These are phyloP conservation scores for Brachyalestes nurse DNA, from an alignment of 2,797 vertebrate genomes.

Conservation along the genomic window DNA sequence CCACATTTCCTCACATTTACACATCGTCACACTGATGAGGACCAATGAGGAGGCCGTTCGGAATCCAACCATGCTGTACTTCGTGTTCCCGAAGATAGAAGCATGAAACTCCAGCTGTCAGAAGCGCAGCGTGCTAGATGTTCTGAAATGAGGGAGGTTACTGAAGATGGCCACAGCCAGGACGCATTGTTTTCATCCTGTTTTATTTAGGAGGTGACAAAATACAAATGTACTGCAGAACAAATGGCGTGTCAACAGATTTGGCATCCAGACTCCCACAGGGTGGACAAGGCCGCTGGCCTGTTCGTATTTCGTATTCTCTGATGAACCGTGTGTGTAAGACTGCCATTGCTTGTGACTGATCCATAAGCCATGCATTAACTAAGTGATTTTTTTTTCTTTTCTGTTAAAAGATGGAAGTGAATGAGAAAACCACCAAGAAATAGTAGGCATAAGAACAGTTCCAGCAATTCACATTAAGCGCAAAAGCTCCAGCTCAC, in stretches of 20 bases:
- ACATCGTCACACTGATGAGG: not conserved
- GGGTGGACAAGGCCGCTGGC: slow-evolving; percentile 12
- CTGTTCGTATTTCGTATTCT: not conserved
- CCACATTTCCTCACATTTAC: not conserved
- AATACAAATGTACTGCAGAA: slow-evolving; percentile 38
- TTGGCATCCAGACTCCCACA: slow-evolving; percentile 30
- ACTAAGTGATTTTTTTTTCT: slow-evolving; percentile 21
- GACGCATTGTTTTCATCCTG: slow-evolving; percentile 12
- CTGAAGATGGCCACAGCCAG: slow-evolving; percentile 51
- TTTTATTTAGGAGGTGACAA: slow-evolving; percentile 43
- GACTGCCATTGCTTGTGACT: slow-evolving; percentile 25
- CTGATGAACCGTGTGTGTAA: not conserved
- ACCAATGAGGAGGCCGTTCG: not conserved
- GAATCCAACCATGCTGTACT: not conserved
- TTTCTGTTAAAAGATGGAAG: slow-evolving; percentile 14
- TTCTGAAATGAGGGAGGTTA: slow-evolving; percentile 16
- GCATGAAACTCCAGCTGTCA: not conserved
- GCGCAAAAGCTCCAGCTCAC: slow-evolving; percentile 1
- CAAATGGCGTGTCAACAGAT: slow-evolving; percentile 38
- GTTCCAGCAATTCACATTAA: not conserved
- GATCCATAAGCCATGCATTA: slow-evolving; percentile 28
- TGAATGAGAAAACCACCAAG: not conserved
- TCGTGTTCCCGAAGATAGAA: not conserved
- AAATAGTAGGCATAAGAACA: not conserved
- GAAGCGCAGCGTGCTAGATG: not conserved